phyloP scores from a whole-genome alignment of 2,888 invertebrate genomes.

The Eristalis intricaria region DNA sequence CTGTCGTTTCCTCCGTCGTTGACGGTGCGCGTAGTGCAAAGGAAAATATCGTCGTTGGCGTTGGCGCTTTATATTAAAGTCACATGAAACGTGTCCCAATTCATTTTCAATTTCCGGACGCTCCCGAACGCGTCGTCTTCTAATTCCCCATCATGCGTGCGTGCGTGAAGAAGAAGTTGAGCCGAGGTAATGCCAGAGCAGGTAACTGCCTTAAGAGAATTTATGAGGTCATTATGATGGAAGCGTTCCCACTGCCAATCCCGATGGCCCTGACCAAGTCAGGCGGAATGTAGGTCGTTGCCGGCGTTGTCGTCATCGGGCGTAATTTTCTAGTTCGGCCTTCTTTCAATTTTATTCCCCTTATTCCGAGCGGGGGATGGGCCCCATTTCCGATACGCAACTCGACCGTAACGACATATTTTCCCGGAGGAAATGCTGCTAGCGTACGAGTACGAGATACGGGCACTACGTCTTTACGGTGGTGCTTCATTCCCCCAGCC shows the following conservation, averaged over 20 bases:
- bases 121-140: constrained; percentile 23
- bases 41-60: constrained; percentile 28
- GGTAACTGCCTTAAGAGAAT: constrained; percentile 22
- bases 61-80: constrained; percentile 45
- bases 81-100: constrained; percentile 64
- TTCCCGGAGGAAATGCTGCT: constrained; percentile 20
- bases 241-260: constrained; percentile 22
- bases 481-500: constrained; percentile 14
- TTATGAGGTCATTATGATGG: constrained; percentile 58
- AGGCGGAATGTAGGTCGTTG: background rate
- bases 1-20: background rate
- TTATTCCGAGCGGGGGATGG: constrained; percentile 45
- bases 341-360: constrained; percentile 45
- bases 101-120: constrained; percentile 68
- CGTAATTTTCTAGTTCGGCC: constrained; percentile 53
- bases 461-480: constrained; percentile 22
- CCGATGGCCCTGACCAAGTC: constrained; percentile 4
- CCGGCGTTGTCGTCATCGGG: background rate
- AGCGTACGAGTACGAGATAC: constrained; percentile 3
- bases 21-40: constrained; percentile 19
- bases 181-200: constrained; percentile 3
- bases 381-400: constrained; percentile 64
- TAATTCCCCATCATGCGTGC: background rate
- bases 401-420: constrained; percentile 59
- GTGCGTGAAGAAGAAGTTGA: constrained; percentile 8